Percentiles rank a stretch among this genome's conserved stretches.
Conservation (phyloP, 2,113 vertebrate species). For the Nansenia antarctica region DNA sequence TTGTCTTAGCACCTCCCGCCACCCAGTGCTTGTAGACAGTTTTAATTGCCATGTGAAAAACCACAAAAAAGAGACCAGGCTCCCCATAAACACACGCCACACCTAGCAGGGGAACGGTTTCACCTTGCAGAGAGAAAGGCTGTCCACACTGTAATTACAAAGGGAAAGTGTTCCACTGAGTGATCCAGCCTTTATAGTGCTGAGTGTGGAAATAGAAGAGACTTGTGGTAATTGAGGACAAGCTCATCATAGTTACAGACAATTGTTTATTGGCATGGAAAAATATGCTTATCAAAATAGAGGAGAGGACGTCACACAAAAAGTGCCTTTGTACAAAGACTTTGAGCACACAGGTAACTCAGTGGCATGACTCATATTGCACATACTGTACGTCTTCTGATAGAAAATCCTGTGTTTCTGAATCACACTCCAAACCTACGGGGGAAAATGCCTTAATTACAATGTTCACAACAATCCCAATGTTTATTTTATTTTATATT, state of each 20-base stretch:
- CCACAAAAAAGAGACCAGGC: constrained; percentile 85
- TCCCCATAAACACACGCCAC: constrained; percentile 82
- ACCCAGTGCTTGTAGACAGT: constrained; percentile 80
- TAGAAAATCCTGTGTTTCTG: no score
- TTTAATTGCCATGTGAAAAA: constrained; percentile 85
- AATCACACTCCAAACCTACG: no score
- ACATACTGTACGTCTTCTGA: no score
- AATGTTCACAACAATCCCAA: no score
- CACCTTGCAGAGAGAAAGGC: constrained; percentile 80
- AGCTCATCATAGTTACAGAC: not conserved
- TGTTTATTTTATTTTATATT: no score
- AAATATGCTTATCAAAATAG: no score
- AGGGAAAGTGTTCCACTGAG: constrained; percentile 31
- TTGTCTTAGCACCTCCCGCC: constrained; percentile 80
- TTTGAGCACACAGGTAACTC: no score
- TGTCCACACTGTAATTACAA: constrained; percentile 58
- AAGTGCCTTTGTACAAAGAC: no score
- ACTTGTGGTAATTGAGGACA: not conserved
- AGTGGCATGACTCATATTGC: no score
- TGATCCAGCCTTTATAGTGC: constrained; percentile 30
- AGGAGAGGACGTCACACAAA: no score
- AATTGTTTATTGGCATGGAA: no score
- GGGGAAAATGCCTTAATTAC: no score
- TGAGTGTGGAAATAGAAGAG: constrained; percentile 8
- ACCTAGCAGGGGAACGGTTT: constrained; percentile 83